Conservation (phyloP, 2,888 invertebrate genomes). For the Nomada goodeniana region DNA sequence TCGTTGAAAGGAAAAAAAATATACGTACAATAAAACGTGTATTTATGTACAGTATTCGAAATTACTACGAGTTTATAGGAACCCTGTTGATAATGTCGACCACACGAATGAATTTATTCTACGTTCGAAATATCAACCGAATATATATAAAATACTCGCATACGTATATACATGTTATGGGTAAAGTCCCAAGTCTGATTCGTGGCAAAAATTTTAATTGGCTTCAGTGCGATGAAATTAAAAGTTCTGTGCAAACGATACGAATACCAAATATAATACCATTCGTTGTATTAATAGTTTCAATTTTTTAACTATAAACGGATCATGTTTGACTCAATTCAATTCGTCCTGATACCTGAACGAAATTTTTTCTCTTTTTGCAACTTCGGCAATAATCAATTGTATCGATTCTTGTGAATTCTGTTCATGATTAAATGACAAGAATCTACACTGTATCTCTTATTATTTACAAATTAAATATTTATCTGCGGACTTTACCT, state of each 20-base stretch:
- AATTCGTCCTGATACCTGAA: conserved; percentile 1
- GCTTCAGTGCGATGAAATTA: conserved; percentile 25
- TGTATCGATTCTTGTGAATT: conserved; percentile 10
- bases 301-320: conserved; percentile 22
- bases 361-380: conserved; percentile 1
- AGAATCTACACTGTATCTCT: conserved; percentile 25
- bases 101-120: conserved; percentile 48
- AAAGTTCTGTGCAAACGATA: conserved; percentile 19
- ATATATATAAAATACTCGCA: conserved; percentile 60
- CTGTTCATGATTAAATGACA: conserved; percentile 17
- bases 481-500: conserved; percentile 57
- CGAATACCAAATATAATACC: conserved; percentile 56
- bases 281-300: conserved; percentile 49
- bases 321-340: conserved; percentile 4
- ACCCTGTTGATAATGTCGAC: conserved; percentile 65
- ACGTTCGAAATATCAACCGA: conserved; percentile 52
- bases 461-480: conserved; percentile 54
- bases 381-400: conserved; percentile 12
- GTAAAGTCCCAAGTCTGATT: conserved; percentile 57
- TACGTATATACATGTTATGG: conserved; percentile 56
- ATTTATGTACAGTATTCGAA: conserved; percentile 61
- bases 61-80: conserved; percentile 67
- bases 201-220: not conserved
- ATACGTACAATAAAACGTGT: conserved; percentile 51
- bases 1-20: conserved; percentile 34